Conservation (phyloP, 2,113 vertebrate species). For the Heteronetta atricapilla region DNA sequence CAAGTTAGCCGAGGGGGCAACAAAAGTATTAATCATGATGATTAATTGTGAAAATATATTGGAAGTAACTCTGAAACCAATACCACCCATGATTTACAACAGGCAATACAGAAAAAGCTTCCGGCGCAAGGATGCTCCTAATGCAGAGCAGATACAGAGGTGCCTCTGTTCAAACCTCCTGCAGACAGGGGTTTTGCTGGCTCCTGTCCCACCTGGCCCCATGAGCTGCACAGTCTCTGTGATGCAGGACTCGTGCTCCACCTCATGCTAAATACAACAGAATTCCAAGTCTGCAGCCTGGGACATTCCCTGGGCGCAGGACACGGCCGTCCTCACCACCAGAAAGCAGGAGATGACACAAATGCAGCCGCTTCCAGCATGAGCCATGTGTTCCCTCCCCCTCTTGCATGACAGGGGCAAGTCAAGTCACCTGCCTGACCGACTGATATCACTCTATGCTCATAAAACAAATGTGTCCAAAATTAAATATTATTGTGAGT, state of each 20-base stretch:
- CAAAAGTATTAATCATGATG: not conserved
- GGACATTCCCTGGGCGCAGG: accelerated
- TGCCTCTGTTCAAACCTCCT: no score
- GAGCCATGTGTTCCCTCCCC: not conserved
- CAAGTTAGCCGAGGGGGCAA: not conserved
- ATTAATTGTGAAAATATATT: not conserved
- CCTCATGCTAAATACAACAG: accelerated
- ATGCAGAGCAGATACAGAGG: no score
- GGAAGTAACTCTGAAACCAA: not conserved
- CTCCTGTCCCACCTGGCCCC: no score
- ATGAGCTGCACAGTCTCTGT: accelerated
- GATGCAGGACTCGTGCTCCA: accelerated
- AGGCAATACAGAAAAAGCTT: not conserved
- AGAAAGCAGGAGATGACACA: accelerated
- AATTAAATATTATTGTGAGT: not conserved
- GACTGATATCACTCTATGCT: accelerated
- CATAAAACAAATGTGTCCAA: not conserved
- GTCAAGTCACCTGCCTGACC: not conserved
- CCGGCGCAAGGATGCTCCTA: no score
- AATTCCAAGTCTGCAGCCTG: not conserved
- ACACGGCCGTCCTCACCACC: not conserved
- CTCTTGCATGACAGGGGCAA: accelerated
- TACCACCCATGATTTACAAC: accelerated
- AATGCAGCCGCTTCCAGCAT: accelerated
- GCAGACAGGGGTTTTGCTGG: no score